These are phyloP conservation scores for Mico argentatus DNA, from an alignment of 2,797 vertebrate species.

Conservation along the genomic window DNA sequence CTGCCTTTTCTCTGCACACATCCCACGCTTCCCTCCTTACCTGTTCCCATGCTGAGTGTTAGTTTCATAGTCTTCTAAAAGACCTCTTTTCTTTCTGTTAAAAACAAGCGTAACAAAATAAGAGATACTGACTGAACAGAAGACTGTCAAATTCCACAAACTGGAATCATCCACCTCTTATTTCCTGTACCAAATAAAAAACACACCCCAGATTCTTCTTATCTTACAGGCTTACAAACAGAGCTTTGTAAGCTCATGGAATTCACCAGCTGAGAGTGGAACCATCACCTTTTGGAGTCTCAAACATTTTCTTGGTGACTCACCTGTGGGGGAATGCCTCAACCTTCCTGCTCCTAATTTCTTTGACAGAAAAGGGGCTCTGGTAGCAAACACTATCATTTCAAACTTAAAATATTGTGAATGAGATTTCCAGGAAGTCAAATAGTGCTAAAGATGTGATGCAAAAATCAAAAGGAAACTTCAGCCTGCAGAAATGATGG, in stretches of 20 bases:
- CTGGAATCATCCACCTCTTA: background rate
- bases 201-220: background rate
- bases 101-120: slow-evolving; percentile 28
- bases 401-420: background rate
- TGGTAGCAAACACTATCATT: background rate
- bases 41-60: background rate
- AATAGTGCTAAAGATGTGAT: background rate
- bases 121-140: background rate
- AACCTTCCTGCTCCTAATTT: background rate
- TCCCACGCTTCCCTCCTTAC: background rate
- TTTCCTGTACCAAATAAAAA: slow-evolving; percentile 58
- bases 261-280: background rate
- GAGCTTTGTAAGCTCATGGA: slow-evolving; percentile 38
- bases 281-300: background rate
- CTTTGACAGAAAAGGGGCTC: slow-evolving; percentile 14
- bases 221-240: slow-evolving; percentile 13
- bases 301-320: background rate
- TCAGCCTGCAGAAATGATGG: background rate
- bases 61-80: slow-evolving; percentile 6
- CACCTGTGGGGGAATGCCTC: background rate
- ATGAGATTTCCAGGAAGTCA: background rate
- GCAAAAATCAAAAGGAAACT: background rate
- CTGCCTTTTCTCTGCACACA: background rate
- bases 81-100: slow-evolving; percentile 19
- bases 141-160: slow-evolving; percentile 47